Conservation (phyloP, 1,140 invertebrate genomes). For the Caenorhabditis tropicalis region DNA sequence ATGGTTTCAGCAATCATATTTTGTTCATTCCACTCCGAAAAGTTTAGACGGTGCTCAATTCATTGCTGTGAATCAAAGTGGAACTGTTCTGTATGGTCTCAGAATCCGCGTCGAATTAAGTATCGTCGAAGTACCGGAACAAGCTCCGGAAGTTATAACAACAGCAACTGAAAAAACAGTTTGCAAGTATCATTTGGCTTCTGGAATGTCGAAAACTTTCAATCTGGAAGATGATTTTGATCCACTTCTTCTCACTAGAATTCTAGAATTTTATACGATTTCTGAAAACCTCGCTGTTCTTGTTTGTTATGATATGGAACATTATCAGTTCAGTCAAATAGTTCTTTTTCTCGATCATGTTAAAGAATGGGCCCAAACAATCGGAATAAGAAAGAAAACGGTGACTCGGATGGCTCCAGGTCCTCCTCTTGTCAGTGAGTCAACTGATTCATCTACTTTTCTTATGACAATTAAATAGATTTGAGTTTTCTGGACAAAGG, state of each 20-base stretch:
- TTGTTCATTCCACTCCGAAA: not conserved
- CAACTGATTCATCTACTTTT: not conserved
- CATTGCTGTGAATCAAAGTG: not conserved
- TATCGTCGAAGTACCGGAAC: not conserved
- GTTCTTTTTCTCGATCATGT: not conserved
- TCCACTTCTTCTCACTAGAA: not conserved
- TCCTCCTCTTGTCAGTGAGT: slow-evolving; percentile 7
- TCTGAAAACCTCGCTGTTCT: not conserved
- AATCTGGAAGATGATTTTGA: not conserved
- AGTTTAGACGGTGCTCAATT: not conserved
- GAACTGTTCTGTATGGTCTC: not conserved
- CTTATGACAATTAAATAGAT: not conserved
- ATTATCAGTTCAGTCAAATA: not conserved
- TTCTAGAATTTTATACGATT: not conserved
- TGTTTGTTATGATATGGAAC: not conserved
- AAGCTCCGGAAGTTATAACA: slow-evolving; percentile 12
- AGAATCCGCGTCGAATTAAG: not conserved
- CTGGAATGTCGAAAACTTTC: not conserved
- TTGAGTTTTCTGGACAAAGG: slow-evolving; percentile 7
- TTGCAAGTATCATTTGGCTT: not conserved
- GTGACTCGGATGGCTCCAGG: not conserved
- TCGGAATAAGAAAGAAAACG: not conserved
- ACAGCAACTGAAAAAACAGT: not conserved
- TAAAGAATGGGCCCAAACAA: not conserved
- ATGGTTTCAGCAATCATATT: slow-evolving; percentile 1